Conservation (phyloP, 2,113 vertebrate species). For the Oostethus manadensis region DNA sequence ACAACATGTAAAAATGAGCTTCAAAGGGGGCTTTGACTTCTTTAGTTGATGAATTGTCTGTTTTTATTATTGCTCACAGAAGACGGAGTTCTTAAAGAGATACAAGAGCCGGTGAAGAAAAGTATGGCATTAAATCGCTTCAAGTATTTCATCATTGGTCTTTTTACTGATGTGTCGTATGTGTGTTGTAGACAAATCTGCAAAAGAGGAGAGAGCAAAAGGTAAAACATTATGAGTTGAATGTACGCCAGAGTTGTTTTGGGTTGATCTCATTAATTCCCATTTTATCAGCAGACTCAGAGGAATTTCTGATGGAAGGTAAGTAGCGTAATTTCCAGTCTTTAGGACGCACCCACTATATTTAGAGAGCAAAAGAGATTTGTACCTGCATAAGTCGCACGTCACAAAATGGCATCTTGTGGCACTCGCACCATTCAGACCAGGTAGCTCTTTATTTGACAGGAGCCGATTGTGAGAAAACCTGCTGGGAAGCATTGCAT, state of each 20-base stretch:
- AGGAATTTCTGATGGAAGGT: slow-evolving; percentile 54
- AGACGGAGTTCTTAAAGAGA: slow-evolving; percentile 50
- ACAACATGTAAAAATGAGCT: not conserved
- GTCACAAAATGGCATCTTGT: no score
- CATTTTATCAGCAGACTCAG: slow-evolving; percentile 20
- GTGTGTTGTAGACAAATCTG: slow-evolving; percentile 44
- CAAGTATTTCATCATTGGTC: not conserved
- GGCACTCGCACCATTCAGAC: no score
- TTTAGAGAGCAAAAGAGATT: no score
- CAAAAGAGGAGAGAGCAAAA: slow-evolving; percentile 53
- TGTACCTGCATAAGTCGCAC: no score
- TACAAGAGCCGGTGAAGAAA: slow-evolving; percentile 47
- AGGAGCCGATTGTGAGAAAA: no score
- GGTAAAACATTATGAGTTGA: slow-evolving; percentile 27
- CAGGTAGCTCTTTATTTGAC: no score
- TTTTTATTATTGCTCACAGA: slow-evolving; percentile 25
- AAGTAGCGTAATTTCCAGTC: no score
- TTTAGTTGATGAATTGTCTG: not conserved
- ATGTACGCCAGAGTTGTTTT: no score
- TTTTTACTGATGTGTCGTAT: not conserved
- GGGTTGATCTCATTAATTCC: slow-evolving; percentile 3
- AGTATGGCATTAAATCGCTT: slow-evolving; percentile 15
- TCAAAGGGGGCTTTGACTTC: not conserved
- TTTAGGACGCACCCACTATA: no score
- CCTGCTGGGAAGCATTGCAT: no score